Evolutionary conservation across 2,113 vertebrate species (phyloP).

Genomic region (Sakesphorus luctuosus): DNA sequence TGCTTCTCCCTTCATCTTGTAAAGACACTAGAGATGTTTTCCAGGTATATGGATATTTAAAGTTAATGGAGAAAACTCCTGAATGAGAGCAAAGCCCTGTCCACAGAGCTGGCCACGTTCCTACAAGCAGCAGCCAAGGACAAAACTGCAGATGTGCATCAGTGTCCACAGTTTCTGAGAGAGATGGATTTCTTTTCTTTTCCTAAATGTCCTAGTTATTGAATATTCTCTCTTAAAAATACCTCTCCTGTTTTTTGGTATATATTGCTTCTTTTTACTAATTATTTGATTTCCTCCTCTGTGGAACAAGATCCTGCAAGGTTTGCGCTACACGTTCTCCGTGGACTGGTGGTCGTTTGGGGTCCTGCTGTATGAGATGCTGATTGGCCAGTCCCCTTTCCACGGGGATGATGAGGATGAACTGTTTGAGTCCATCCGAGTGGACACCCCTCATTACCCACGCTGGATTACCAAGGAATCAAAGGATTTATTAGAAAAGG

Average conservation of each 20-base stretch:
- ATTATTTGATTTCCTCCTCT: not conserved
- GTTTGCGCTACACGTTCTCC: slow-evolving; percentile 92
- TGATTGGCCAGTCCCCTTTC: slow-evolving; percentile 97
- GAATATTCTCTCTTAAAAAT: not conserved
- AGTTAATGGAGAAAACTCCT: not conserved
- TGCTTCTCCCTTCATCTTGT: not conserved
- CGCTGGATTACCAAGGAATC: slow-evolving; percentile 97
- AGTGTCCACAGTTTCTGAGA: not conserved
- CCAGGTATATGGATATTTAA: not conserved
- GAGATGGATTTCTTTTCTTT: not conserved
- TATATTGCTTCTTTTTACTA: not conserved
- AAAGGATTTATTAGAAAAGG: slow-evolving; percentile 93
- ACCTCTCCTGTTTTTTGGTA: not conserved
- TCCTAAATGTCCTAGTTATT: not conserved
- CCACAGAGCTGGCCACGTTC: not conserved
- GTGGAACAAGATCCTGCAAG: slow-evolving; percentile 86
- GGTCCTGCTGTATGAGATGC: slow-evolving; percentile 96
- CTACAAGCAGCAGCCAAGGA: not conserved
- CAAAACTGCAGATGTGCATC: not conserved
- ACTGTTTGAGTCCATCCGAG: slow-evolving; percentile 95
- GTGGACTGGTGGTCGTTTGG: slow-evolving; percentile 99
- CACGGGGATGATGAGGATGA: slow-evolving; percentile 98
- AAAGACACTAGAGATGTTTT: not conserved
- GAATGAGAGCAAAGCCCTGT: not conserved
- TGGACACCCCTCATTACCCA: slow-evolving; percentile 94